These are phyloP conservation scores for Deilephila porcellus DNA, from an alignment of 2,888 invertebrate genomes.

Conservation along the genomic window DNA sequence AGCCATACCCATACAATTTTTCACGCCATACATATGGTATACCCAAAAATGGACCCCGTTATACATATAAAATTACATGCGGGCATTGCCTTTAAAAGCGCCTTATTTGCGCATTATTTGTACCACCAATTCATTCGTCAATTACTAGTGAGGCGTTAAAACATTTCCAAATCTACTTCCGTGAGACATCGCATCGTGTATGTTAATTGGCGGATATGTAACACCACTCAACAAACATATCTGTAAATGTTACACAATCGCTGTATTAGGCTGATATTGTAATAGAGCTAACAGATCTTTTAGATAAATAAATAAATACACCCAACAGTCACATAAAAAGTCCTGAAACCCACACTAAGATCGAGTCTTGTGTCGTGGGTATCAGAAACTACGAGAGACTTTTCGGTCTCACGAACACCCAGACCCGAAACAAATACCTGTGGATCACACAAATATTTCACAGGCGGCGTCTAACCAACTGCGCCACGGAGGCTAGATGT, in stretches of 20 bases:
- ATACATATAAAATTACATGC: conserved; percentile 17
- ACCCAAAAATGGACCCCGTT: background rate
- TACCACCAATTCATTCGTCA: background rate
- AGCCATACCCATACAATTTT: background rate
- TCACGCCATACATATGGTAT: background rate
- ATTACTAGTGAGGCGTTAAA: conserved; percentile 18
- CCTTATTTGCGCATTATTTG: background rate
- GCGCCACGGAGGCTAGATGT: too few relatives aligned
- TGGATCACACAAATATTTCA: too few relatives aligned
- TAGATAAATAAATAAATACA: too few relatives aligned
- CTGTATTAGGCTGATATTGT: conserved; percentile 31
- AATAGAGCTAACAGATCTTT: conserved; percentile 17
- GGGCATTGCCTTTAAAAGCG: background rate
- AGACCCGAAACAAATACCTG: too few relatives aligned
- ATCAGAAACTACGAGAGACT: too few relatives aligned
- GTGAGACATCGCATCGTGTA: background rate
- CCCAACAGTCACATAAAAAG: too few relatives aligned
- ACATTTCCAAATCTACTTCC: conserved; percentile 6
- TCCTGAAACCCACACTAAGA: too few relatives aligned
- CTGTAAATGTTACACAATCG: conserved; percentile 33
- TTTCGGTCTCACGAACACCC: too few relatives aligned
- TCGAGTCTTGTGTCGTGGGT: too few relatives aligned
- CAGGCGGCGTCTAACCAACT: too few relatives aligned
- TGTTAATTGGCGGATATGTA: conserved; percentile 33
- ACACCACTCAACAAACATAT: conserved; percentile 27